Conservation (phyloP, 1,140 invertebrate species). For the Drosophila bocki region DNA sequence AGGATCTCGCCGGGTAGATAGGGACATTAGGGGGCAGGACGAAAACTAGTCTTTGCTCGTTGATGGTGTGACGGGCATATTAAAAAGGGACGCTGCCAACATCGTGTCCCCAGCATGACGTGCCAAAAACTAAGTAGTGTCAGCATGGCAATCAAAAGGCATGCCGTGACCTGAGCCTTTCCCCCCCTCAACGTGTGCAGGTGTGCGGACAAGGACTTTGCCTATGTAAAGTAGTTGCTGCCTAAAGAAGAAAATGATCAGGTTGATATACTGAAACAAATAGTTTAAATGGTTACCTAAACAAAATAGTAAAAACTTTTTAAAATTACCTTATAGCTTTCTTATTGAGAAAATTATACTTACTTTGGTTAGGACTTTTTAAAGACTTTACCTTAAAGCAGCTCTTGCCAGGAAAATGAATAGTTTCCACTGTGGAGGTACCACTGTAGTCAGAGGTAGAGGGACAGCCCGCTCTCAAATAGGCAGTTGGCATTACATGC, state of each 20-base stretch:
- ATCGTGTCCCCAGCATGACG: slow-evolving; percentile 65
- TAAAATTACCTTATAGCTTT: background rate
- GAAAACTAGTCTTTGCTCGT: slow-evolving; percentile 65
- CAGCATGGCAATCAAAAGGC: slow-evolving; percentile 76
- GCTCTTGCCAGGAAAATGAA: too few species aligned
- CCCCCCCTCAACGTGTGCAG: slow-evolving; percentile 55
- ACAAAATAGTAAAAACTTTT: background rate
- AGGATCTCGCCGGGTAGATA: slow-evolving; percentile 16
- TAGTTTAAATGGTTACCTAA: background rate
- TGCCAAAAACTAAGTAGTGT: slow-evolving; percentile 82
- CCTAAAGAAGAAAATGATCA: background rate
- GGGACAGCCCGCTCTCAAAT: slow-evolving; percentile 45
- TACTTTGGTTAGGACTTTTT: background rate
- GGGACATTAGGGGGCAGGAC: slow-evolving; percentile 10
- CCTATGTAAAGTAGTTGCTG: slow-evolving; percentile 4
- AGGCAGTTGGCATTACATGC: slow-evolving; percentile 82
- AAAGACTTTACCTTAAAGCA: background rate
- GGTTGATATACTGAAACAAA: background rate
- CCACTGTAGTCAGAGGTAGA: slow-evolving; percentile 15
- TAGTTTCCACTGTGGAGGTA: background rate
- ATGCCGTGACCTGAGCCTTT: slow-evolving; percentile 33
- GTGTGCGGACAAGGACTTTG: slow-evolving; percentile 40
- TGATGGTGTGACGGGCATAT: slow-evolving; percentile 79
- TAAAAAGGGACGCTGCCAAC: slow-evolving; percentile 75
- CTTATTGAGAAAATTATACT: background rate